Evolutionary conservation across 2,888 invertebrate genomes (phyloP), one percentile per base, ranked within the genome.

Genomic region (Spodoptera exigua): DNA sequence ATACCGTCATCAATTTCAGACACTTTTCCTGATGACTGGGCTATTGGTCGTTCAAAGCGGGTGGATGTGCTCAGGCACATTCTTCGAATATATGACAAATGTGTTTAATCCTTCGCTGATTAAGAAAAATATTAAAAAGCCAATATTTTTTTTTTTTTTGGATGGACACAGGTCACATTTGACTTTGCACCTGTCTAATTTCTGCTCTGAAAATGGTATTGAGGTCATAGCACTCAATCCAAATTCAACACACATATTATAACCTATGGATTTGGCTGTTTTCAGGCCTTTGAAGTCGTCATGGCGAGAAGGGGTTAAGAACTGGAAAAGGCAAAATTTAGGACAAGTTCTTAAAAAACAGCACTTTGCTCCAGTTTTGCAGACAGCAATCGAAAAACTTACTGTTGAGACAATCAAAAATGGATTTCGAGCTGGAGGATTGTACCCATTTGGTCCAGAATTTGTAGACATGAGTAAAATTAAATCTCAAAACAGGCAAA

Each of bases 381-480:
- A 35, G 35, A 35, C 35, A 35, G 35, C 35, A 9, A 35, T 35
- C 35, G 35, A 2, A 35, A 35, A 35, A 35, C 4, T 35, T 2
- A 9, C 35, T 35, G 12, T 11, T 11, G 35, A 35, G 35, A 35
- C 35, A 9, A 35, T 35, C 35, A 35, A 35, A 35, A 35, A 35
- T 35, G 35, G 35, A 35, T 35, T 35, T 35, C 35, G 35, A 35
- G 35, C 35, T 9, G 35, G 35, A 12, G 35, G 35, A 11, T 9
- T 35, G 35, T 35, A 35, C 11, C 35, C 11, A 35, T 35, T 35
- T 35, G 35, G 35, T 12, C 35, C 35, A 41, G 60, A 66, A 48
- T 63, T 69, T 40, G 58, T 68, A 34, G 68, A 68, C 44, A 52
- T 68, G 44, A 68, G 54, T 40, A 64, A 64, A 55, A 55, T 63